phyloP scores from a whole-genome alignment of 2,888 invertebrate species.

The Hetaerina titia region DNA sequence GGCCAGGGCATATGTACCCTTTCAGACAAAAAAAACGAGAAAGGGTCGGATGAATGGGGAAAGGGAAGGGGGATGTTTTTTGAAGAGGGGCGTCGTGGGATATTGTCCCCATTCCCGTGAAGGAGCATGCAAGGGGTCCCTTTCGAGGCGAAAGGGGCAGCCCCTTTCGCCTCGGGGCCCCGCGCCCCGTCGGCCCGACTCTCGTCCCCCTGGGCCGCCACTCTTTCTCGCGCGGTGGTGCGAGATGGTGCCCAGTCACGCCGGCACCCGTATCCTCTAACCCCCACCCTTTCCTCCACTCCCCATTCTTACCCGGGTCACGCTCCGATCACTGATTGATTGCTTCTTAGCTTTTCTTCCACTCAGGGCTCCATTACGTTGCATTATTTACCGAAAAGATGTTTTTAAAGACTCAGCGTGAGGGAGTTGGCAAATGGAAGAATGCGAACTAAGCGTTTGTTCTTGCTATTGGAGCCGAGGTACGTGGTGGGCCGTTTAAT shows the following conservation, averaged over 20 bases:
- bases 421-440: not conserved
- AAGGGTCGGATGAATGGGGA: slow-evolving; percentile 48
- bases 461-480: not conserved
- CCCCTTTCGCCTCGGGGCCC: not conserved
- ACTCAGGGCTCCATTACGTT: not conserved
- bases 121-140: slow-evolving; percentile 10
- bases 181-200: not conserved
- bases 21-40: slow-evolving; percentile 54
- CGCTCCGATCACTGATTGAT: slow-evolving; percentile 31
- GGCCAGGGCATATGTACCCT: slow-evolving; percentile 56
- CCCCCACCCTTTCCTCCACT: not conserved
- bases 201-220: not conserved
- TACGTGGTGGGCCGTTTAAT: too few relatives aligned
- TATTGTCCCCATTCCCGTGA: slow-evolving; percentile 26
- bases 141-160: not conserved
- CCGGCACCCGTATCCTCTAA: not conserved
- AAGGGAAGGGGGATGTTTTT: not conserved
- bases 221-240: not conserved
- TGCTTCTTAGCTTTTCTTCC: not conserved
- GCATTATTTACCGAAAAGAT: slow-evolving; percentile 9
- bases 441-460: not conserved
- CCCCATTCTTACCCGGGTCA: not conserved
- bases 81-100: not conserved
- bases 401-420: not conserved
- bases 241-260: slow-evolving; percentile 21